Base-by-base conservation (phyloP, 2,113 vertebrate species). In the Syngnathus floridae region DNA sequence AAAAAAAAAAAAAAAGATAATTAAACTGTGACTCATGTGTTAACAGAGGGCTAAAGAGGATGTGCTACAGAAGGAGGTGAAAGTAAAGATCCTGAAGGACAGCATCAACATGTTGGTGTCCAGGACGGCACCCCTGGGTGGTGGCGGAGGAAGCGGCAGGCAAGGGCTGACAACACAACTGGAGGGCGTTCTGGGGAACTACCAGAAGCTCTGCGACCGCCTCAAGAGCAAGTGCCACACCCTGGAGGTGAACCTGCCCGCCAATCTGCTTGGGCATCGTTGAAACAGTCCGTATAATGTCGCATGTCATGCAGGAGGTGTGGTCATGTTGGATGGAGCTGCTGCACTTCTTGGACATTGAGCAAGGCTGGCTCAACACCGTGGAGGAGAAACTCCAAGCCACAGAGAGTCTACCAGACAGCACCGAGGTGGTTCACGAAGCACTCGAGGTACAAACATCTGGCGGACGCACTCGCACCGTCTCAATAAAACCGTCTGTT, bases 301-400 rank as follows among this genome's bases (percentile, higher is more conserved):
- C 31, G 4, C 73, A 4, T 35, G 7, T 54, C 55, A 38, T 72
- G 26, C 67, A 98, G 96, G 97, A 99, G 86, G 95, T 99, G 5
- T 99, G 97, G 97, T 98, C 96, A 7, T 99, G 97, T 67, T 99
- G 97, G 97, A 94, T 96, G 68, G 95, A 99, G 78, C 81, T 99
- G 62, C 92, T 98, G 57, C 96, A 98, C 66, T 98, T 95, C 80
- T 77, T 99, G 84, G 95, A 98, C 54, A 83, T 94, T 73, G 97
- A 99, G 90, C 93, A 92, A 55, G 73, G 62, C 64, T 99, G 97
- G 97, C 82, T 99, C 36, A 91, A 88, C 80, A 91, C 84, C 21
- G 80, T 99, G 84, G 94, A 95, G 71, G 93, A 95, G 82, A 93
- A 86, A 7, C 77, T 95, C 11, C 90, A 90, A 82, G 88, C 82